Evolutionary conservation across 2,797 vertebrate genomes (phyloP).

Genomic region (Gambelia wislizenii): DNA sequence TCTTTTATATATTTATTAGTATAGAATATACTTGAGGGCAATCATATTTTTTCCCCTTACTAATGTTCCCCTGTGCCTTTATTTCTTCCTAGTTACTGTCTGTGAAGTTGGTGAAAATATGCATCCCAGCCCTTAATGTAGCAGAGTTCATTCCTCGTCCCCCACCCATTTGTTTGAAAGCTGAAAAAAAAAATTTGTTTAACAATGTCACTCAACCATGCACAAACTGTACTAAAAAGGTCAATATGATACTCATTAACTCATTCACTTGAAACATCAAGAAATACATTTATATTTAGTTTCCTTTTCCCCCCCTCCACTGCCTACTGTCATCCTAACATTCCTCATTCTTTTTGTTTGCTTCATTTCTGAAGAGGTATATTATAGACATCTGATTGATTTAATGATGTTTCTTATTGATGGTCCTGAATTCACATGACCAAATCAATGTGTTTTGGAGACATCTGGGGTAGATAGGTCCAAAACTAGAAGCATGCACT

Average conservation of each 20-base stretch:
- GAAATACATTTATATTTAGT: not conserved
- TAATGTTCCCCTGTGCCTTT: not conserved
- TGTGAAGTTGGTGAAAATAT: not conserved
- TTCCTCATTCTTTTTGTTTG: not conserved
- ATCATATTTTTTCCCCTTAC: not conserved
- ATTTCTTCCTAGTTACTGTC: not conserved
- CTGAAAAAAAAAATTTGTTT: not conserved
- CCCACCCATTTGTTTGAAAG: not conserved
- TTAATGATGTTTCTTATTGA: not conserved
- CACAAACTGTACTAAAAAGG: not conserved
- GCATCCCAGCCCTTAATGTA: not conserved
- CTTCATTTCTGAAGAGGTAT: not conserved
- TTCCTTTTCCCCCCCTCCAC: not conserved
- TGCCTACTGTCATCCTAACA: not conserved
- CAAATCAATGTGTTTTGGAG: not conserved
- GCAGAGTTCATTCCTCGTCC: not conserved
- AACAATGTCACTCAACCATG: not conserved
- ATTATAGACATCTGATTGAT: not conserved
- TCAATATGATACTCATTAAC: not conserved
- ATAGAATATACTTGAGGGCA: not conserved
- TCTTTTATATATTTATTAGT: slow-evolving; percentile 34
- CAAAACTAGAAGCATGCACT: not conserved
- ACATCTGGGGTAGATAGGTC: not conserved
- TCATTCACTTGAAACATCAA: not conserved
- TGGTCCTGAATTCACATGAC: not conserved